These are phyloP conservation scores for Carcina quercana DNA, from an alignment of 2,888 invertebrate genomes.

Conservation along the genomic window DNA sequence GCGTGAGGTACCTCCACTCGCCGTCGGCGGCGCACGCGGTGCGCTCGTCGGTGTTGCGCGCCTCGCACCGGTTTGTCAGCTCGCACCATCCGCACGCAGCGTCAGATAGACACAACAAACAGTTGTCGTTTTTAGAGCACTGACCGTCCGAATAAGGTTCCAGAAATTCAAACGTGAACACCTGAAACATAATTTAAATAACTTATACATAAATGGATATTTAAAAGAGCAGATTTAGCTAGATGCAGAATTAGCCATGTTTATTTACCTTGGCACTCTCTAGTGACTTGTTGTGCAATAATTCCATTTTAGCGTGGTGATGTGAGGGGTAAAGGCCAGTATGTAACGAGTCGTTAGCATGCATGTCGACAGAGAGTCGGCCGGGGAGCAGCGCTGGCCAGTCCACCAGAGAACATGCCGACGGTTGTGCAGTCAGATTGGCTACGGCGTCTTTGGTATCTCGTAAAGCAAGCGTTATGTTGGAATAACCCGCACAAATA, in stretches of 20 bases:
- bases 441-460: constrained; percentile 66
- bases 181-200: constrained; percentile 48
- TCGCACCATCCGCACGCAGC: constrained; percentile 96
- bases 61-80: constrained; percentile 80
- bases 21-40: constrained; percentile 70
- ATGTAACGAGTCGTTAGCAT: constrained; percentile 76
- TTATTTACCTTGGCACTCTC: constrained; percentile 80
- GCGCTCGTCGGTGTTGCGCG: constrained; percentile 79
- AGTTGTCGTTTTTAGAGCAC: constrained; percentile 86
- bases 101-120: constrained; percentile 90
- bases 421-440: constrained; percentile 80
- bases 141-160: constrained; percentile 90
- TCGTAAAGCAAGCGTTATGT: constrained; percentile 78
- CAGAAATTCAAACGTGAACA: constrained; percentile 91
- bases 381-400: constrained; percentile 80
- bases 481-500: constrained; percentile 86
- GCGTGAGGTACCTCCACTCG: constrained; percentile 86
- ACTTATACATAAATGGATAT: no score
- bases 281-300: constrained; percentile 82
- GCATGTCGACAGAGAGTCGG: constrained; percentile 79
- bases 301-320: constrained; percentile 87
- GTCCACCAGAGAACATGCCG: constrained; percentile 79
- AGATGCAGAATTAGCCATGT: not conserved
- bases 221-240: no score
- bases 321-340: constrained; percentile 76